Conservation (phyloP, 2,888 invertebrate genomes). For the Aleiodes testaceus region DNA sequence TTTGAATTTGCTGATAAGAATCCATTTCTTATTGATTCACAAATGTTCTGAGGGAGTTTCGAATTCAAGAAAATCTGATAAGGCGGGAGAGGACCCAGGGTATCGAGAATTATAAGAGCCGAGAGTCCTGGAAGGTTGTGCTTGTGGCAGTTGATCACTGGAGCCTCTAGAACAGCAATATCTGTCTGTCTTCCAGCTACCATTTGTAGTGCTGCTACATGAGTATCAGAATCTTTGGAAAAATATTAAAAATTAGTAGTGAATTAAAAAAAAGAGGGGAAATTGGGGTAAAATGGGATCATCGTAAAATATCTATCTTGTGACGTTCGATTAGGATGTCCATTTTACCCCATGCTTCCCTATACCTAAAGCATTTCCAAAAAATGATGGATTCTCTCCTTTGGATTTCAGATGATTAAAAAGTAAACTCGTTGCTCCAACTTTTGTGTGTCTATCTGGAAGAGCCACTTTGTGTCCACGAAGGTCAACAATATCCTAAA, state of each 20-base stretch:
- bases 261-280: no score
- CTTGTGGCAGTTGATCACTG: slow-evolving; percentile 61
- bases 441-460: slow-evolving; percentile 55
- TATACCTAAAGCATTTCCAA: slow-evolving; percentile 65
- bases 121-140: slow-evolving; percentile 57
- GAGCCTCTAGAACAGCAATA: slow-evolving; percentile 62
- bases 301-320: no score
- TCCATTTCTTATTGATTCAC: slow-evolving; percentile 57
- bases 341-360: no score
- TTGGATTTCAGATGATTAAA: slow-evolving; percentile 58
- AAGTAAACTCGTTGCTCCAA: slow-evolving; percentile 59
- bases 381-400: slow-evolving; percentile 65
- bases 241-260: neutral
- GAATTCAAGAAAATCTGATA: slow-evolving; percentile 79
- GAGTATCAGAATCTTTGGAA: slow-evolving; percentile 60
- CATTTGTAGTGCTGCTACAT: slow-evolving; percentile 64
- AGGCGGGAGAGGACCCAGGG: slow-evolving; percentile 80
- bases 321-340: no score
- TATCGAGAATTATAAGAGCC: slow-evolving; percentile 73
- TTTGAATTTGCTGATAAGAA: slow-evolving; percentile 55
- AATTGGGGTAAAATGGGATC: no score
- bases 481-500: slow-evolving; percentile 61
- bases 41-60: slow-evolving; percentile 75
- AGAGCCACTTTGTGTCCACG: slow-evolving; percentile 64
- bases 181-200: slow-evolving; percentile 64